phyloP scores from a whole-genome alignment of 1,140 invertebrate species.

The Physella acuta region DNA sequence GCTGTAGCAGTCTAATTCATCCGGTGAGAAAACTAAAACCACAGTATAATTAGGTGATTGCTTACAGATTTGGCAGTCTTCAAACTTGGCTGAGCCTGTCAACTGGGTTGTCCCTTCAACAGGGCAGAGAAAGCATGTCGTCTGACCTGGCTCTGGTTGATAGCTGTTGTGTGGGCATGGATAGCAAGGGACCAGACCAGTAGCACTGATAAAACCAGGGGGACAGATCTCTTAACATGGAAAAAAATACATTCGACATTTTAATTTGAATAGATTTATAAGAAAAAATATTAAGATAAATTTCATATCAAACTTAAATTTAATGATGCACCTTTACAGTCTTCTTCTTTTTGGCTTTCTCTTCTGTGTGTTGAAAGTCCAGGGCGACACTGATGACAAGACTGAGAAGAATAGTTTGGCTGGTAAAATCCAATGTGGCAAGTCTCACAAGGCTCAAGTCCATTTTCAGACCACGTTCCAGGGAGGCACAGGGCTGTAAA shows the following conservation, averaged over 20 bases:
- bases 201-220: conserved; percentile 91
- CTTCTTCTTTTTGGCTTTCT: conserved; percentile 64
- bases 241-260: no score
- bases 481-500: conserved; percentile 62
- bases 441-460: conserved; percentile 66
- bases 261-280: no score
- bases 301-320: background rate
- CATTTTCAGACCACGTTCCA: conserved; percentile 61
- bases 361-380: conserved; percentile 90
- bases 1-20: no score
- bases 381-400: conserved; percentile 79
- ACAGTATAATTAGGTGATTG: no score
- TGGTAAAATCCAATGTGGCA: conserved; percentile 69
- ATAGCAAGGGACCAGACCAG: conserved; percentile 91
- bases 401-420: conserved; percentile 63
- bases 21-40: no score
- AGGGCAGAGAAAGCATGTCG: conserved; percentile 60
- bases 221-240: conserved; percentile 86
- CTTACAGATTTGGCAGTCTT: conserved; percentile 5
- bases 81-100: conserved; percentile 35
- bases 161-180: conserved; percentile 87
- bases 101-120: conserved; percentile 37
- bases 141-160: conserved; percentile 59
- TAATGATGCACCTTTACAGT: conserved; percentile 66
- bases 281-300: background rate